Percentiles rank a stretch among this genome's conserved stretches.
Conservation (phyloP, 2,888 invertebrate species). For the Eubasilissa splendida region DNA sequence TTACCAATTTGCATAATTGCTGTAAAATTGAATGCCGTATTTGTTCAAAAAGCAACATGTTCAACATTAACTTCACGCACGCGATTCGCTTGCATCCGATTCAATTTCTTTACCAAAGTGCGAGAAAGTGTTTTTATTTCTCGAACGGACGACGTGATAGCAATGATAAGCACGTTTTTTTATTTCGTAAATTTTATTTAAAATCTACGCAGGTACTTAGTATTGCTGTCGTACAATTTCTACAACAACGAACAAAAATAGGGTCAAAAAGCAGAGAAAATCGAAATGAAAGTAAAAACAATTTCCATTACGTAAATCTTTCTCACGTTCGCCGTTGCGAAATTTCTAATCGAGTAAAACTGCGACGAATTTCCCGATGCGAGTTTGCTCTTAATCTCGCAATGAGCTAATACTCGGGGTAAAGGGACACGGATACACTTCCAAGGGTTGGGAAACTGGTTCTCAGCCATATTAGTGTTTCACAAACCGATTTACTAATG, state of each 20-base stretch:
- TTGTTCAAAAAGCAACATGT: too few species aligned
- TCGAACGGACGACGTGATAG: slow-evolving; percentile 15
- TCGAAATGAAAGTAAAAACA: slow-evolving; percentile 18
- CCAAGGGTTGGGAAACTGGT: too few species aligned
- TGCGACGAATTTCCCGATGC: slow-evolving; percentile 26
- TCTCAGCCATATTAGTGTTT: too few species aligned
- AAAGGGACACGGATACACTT: too few species aligned
- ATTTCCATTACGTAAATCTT: slow-evolving; percentile 18
- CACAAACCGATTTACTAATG: too few species aligned
- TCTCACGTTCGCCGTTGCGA: slow-evolving; percentile 30
- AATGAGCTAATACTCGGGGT: background rate
- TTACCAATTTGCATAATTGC: too few species aligned
- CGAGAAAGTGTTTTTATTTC: slow-evolving; percentile 31
- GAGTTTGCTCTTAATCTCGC: slow-evolving; percentile 14
- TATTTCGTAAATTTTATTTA: background rate
- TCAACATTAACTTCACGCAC: too few species aligned
- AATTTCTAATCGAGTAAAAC: slow-evolving; percentile 21
- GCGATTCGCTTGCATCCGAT: slow-evolving; percentile 1
- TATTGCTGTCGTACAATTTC: background rate
- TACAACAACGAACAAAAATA: slow-evolving; percentile 2
- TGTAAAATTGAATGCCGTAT: too few species aligned
- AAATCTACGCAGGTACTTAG: background rate
- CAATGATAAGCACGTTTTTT: background rate
- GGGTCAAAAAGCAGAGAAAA: background rate
- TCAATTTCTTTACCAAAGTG: slow-evolving; percentile 20